Evolutionary conservation across 2,888 invertebrate species (phyloP), one percentile per base, ranked within the genome.

Genomic region (Tenthredo distinguenda): DNA sequence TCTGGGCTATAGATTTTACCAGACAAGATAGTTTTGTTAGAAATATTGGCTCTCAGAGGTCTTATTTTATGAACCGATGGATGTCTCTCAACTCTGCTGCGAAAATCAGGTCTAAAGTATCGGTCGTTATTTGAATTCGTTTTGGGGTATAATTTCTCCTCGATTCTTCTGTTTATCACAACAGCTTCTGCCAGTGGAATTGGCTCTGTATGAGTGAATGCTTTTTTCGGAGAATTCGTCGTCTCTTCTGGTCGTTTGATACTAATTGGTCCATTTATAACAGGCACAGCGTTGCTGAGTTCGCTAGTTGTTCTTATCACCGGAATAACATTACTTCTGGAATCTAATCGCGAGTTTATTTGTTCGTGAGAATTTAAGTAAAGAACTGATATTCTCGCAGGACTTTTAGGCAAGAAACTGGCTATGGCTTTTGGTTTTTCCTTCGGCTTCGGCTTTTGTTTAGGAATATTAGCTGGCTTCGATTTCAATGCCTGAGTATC

Each of bases 241-340:
- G 86, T 90, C 50, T 90, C 89, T 21, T 89, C 88, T 12, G 85
- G 83, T 21, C 88, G 88, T 47, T 86, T 89, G 83, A 87, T 88
- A 81, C 89, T 94, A 87, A 94, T 93, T 31, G 95, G 95, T 62
- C 94, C 94, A 88, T 95, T 94, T 85, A 95, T 94, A 84, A 94
- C 94, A 40, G 94, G 92, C 18, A 92, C 93, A n/a, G 92, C 93
- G 31, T 93, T 92, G 85, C 92, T 93, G 18, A 91, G 87, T 86
- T 93, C 92, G 7, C 89, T 90, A 0, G 92, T 92, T 7, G 90
- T 90, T 86, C 91, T 90, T 86, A 93, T 93, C 6, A 92, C 91
- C 18, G 92, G 88, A 6, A 91, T 91, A 34, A 91, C 89, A 68
- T 92, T 91, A n/a, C 91, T 91, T 89, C 90, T 91, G 0, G 91